These are phyloP conservation scores for Silurus meridionalis DNA, from an alignment of 2,113 vertebrate species.

Conservation along the genomic window DNA sequence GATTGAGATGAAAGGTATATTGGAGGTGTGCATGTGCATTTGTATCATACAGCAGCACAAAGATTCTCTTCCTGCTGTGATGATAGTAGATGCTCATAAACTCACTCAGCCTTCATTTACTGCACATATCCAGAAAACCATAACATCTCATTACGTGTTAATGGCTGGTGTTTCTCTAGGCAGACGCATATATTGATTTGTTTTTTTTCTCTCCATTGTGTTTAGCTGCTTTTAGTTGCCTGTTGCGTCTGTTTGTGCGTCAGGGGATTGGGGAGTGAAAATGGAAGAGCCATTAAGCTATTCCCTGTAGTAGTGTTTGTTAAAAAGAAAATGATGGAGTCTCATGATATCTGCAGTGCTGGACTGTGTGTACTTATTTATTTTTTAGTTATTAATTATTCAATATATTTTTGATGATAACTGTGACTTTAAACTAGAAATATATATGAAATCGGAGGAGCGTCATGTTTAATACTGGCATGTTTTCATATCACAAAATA, in stretches of 20 bases:
- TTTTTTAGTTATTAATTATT: background rate
- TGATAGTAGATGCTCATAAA: slow-evolving; percentile 50
- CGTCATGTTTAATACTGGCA: background rate
- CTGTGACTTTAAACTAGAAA: background rate
- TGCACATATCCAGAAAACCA: slow-evolving; percentile 71
- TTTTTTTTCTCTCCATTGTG: slow-evolving; percentile 4
- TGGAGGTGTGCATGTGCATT: slow-evolving; percentile 1
- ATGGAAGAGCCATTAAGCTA: background rate
- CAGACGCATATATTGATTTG: slow-evolving; percentile 30
- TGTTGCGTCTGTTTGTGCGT: background rate
- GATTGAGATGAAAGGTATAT: slow-evolving; percentile 17
- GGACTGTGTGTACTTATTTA: background rate
- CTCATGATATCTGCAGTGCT: background rate
- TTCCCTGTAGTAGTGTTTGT: slow-evolving; percentile 2
- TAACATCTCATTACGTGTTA: slow-evolving; percentile 71
- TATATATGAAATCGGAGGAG: too few species aligned
- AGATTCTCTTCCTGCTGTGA: background rate
- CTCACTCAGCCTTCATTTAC: slow-evolving; percentile 64
- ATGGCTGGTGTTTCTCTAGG: slow-evolving; percentile 56
- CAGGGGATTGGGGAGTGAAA: background rate
- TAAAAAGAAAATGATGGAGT: background rate
- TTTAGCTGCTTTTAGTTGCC: slow-evolving; percentile 17
- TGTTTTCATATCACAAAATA: background rate
- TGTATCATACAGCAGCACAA: background rate
- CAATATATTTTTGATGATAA: background rate